phyloP scores from a whole-genome alignment of 2,888 invertebrate species.

The Ganaspis brasiliensis region DNA sequence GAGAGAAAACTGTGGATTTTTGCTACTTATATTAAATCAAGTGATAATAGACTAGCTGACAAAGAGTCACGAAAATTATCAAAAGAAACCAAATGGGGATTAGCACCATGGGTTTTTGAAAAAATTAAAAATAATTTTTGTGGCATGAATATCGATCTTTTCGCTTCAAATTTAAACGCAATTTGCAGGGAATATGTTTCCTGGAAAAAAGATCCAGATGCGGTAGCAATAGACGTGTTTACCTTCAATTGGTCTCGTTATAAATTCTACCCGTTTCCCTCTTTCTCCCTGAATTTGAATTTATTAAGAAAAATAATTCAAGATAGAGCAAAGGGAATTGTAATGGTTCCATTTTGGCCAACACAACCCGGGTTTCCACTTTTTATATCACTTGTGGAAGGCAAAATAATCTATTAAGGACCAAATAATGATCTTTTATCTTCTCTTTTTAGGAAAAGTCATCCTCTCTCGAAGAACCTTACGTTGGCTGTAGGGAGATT shows the following conservation, averaged over 20 bases:
- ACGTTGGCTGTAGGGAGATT: background rate
- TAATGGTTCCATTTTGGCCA: constrained; percentile 66
- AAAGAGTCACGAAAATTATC: constrained; percentile 39
- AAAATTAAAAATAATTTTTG: constrained; percentile 57
- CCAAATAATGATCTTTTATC: too few species aligned
- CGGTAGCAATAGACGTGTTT: constrained; percentile 3
- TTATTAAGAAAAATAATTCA: constrained; percentile 63
- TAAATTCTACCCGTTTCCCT: constrained; percentile 57
- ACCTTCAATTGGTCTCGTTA: constrained; percentile 31
- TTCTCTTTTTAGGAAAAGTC: too few species aligned
- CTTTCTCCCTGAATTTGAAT: constrained; percentile 60
- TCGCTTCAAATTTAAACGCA: background rate
- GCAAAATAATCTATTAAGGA: background rate
- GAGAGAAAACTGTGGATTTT: constrained; percentile 60
- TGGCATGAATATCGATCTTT: background rate
- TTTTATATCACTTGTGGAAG: constrained; percentile 43
- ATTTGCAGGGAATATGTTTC: background rate
- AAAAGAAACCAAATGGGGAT: constrained; percentile 50
- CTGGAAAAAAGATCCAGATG: background rate
- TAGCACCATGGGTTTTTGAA: constrained; percentile 47
- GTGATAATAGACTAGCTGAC: constrained; percentile 40
- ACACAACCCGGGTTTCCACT: constrained; percentile 66
- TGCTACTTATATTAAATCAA: constrained; percentile 71
- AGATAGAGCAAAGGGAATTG: constrained; percentile 65
- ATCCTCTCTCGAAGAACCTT: background rate